Evolutionary conservation across 2,888 invertebrate species (phyloP).

Genomic region (Conops quadrifasciatus): DNA sequence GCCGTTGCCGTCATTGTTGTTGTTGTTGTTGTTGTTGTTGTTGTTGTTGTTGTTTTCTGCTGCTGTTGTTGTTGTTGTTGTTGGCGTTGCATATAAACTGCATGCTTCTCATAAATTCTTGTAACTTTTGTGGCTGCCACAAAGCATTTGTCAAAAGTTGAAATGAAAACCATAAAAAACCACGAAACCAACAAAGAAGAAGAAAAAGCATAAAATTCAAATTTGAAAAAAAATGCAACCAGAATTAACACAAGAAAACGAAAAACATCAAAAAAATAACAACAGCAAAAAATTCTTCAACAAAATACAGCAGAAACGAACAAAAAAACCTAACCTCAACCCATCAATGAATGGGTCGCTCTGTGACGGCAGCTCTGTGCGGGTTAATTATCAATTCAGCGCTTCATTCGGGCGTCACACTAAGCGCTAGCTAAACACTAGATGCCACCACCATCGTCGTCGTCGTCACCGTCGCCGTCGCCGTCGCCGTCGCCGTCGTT

Average conservation of each 20-base stretch:
- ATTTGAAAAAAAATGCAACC: background rate
- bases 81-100: conserved; percentile 5
- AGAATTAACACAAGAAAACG: background rate
- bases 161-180: conserved; percentile 22
- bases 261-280: conserved; percentile 21
- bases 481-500: background rate
- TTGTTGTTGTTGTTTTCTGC: too few relatives aligned
- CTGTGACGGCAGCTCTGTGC: background rate
- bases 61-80: background rate
- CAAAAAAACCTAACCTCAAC: conserved; percentile 22
- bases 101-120: conserved; percentile 24
- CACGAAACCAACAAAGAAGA: conserved; percentile 17
- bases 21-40: conserved; percentile 25
- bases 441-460: background rate
- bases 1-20: conserved; percentile 11
- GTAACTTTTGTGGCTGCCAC: background rate
- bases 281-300: conserved; percentile 14
- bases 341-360: background rate
- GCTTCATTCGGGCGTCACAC: conserved; percentile 23
- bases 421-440: conserved; percentile 10
- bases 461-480: background rate
- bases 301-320: conserved; percentile 15
- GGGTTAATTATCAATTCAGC: conserved; percentile 41
- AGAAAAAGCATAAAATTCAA: background rate
- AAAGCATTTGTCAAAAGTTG: conserved; percentile 10